Percentiles rank a stretch among this genome's conserved stretches.
phyloP scores from a whole-genome alignment of 2,113 vertebrate genomes.

The Phalacrocorax pelagicus region DNA sequence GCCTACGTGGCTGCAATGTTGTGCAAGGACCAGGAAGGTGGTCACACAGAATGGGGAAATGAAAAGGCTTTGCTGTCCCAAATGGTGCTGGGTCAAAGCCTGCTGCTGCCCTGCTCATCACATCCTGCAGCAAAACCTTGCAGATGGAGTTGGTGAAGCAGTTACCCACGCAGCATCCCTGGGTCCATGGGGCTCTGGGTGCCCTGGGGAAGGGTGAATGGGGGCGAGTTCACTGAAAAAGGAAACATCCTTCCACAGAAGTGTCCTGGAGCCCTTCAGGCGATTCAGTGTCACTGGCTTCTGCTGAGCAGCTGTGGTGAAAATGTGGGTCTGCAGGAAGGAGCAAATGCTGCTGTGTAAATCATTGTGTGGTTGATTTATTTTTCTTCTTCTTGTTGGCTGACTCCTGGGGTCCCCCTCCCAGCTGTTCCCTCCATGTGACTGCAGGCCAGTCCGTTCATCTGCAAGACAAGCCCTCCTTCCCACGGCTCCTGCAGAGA shows the following conservation, averaged over 20 bases:
- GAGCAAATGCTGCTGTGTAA: neutral
- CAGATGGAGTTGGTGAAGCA: neutral
- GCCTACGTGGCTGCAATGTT: rapidly evolving
- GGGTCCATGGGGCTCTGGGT: rapidly evolving
- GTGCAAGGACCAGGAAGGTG: neutral
- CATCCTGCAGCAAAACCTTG: neutral
- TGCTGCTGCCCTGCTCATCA: neutral
- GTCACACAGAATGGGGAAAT: no score
- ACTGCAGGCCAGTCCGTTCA: neutral
- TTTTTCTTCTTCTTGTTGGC: neutral
- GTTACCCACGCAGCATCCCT: neutral
- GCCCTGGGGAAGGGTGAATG: neutral
- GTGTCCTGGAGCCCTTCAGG: neutral
- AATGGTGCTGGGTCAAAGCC: neutral
- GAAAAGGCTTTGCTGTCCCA: neutral
- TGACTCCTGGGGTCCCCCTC: neutral
- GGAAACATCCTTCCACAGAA: neutral
- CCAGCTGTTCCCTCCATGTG: neutral
- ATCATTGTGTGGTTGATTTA: neutral
- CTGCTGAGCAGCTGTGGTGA: conserved; percentile 35
- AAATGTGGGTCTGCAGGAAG: neutral
- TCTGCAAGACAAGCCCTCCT: neutral
- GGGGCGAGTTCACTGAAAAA: neutral
- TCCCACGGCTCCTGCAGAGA: neutral
- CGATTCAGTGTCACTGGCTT: neutral